These are phyloP conservation scores for Prionace glauca DNA, from an alignment of 2,797 vertebrate genomes.

Conservation along the genomic window DNA sequence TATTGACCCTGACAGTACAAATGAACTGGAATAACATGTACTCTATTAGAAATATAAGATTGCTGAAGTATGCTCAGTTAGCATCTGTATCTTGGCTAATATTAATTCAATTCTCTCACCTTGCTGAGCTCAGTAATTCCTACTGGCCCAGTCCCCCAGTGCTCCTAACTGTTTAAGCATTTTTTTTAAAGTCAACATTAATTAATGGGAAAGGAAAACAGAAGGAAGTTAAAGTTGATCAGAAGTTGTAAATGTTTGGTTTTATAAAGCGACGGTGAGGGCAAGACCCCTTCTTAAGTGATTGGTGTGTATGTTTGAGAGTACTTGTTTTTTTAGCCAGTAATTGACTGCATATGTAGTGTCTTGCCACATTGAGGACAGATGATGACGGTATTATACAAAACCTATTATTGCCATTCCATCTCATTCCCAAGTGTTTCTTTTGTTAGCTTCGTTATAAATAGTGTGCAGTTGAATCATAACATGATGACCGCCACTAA, in stretches of 20 bases:
- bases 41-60: background rate
- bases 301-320: background rate
- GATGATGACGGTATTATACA: background rate
- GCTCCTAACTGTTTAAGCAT: background rate
- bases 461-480: background rate
- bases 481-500: background rate
- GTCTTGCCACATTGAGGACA: background rate
- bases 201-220: background rate
- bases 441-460: constrained; percentile 5
- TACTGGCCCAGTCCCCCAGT: background rate
- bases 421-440: background rate
- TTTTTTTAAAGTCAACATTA: background rate
- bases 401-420: background rate
- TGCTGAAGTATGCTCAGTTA: background rate
- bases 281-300: background rate
- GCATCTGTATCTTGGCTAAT: background rate
- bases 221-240: constrained; percentile 1
- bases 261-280: background rate
- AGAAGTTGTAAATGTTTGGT: constrained; percentile 28
- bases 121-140: background rate
- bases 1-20: background rate
- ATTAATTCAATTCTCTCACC: background rate
- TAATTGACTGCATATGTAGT: constrained; percentile 2
- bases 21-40: background rate
- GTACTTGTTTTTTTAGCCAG: background rate